These are phyloP conservation scores for Petaurus breviceps DNA, from an alignment of 2,113 vertebrate genomes.

Conservation along the genomic window DNA sequence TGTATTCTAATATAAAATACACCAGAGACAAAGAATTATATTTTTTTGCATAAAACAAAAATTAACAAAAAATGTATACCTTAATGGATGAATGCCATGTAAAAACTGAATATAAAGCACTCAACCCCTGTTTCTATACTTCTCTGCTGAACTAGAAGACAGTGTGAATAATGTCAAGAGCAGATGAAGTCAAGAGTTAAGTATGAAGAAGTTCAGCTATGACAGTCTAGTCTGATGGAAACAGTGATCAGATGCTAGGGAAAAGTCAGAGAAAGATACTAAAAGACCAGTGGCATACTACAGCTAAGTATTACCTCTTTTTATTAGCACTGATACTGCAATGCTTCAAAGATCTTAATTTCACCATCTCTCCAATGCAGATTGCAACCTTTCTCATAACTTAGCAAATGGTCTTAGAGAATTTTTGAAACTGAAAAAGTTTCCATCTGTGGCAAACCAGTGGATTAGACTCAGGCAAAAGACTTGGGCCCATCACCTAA, in stretches of 20 bases:
- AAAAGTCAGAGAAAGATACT: neutral
- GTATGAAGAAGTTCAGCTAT: neutral
- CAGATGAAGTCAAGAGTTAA: neutral
- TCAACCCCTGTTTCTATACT: neutral
- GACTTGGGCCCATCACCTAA: neutral
- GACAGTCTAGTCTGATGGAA: neutral
- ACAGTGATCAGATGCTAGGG: neutral
- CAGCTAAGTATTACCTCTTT: neutral
- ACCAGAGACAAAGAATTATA: slow-evolving; percentile 6
- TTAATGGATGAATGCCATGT: neutral
- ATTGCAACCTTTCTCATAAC: neutral
- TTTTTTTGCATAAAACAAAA: neutral
- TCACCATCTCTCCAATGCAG: neutral
- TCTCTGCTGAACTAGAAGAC: neutral
- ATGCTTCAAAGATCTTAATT: neutral
- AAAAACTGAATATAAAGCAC: neutral
- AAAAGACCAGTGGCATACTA: neutral
- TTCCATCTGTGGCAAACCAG: neutral
- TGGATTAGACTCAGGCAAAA: neutral
- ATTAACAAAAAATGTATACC: neutral
- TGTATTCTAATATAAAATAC: slow-evolving; percentile 6
- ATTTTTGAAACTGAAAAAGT: neutral
- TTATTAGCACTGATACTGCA: neutral
- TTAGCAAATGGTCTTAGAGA: neutral
- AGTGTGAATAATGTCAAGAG: neutral